A percentile compares a stretch with the other conserved stretches of the same genome.
Evolutionary conservation across 1,140 invertebrate species (phyloP).

Genomic region (Meloidogyne hapla): DNA sequence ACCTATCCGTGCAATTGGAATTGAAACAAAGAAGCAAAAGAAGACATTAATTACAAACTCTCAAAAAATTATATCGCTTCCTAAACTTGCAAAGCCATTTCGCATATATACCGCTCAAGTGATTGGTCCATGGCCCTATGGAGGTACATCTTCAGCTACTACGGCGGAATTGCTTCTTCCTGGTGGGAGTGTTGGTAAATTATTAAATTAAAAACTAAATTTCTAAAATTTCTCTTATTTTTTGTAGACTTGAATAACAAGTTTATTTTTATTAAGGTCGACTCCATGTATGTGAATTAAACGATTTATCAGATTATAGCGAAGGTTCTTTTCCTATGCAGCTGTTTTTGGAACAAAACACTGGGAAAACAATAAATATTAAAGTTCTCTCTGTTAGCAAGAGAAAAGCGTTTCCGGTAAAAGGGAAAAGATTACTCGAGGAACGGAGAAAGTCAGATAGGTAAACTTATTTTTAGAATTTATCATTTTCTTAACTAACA

Average conservation of each 20-base stretch:
- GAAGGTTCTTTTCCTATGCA: constrained; percentile 38
- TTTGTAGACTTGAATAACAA: background rate
- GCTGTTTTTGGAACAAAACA: constrained; percentile 46
- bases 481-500: constrained; percentile 9
- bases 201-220: background rate
- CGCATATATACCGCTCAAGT: constrained; percentile 49
- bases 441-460: constrained; percentile 32
- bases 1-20: constrained; percentile 4
- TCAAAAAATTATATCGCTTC: background rate
- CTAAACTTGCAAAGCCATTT: constrained; percentile 51
- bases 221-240: constrained; percentile 2
- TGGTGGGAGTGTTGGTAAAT: constrained; percentile 48
- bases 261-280: constrained; percentile 40
- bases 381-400: constrained; percentile 50
- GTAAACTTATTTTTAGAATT: constrained; percentile 6
- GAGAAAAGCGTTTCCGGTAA: constrained; percentile 33
- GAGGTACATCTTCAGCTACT: constrained; percentile 33
- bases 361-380: constrained; percentile 46
- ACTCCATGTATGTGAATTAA: constrained; percentile 52
- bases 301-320: constrained; percentile 13
- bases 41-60: background rate
- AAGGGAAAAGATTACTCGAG: constrained; percentile 28
- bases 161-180: constrained; percentile 44
- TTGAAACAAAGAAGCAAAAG: background rate
- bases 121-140: constrained; percentile 44